Conservation (phyloP, 30 jellyfish, hydroid and myxozoan species). For the Cassiopea xamachana region DNA sequence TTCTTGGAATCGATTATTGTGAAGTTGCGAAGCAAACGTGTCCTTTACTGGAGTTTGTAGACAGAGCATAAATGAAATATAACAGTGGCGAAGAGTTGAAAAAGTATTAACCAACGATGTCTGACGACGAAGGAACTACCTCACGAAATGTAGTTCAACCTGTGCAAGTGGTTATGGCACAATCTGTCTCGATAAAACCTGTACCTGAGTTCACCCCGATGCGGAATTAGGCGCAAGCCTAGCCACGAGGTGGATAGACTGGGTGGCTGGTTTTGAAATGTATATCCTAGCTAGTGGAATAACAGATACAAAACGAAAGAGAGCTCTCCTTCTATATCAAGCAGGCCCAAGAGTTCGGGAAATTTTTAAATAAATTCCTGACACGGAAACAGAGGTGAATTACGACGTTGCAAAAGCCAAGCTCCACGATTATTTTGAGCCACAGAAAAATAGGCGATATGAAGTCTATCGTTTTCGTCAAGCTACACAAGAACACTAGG, state of each 20-base stretch:
- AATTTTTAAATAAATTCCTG: background rate
- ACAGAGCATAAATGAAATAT: background rate
- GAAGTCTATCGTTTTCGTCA: background rate
- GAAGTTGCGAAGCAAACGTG: too few species aligned
- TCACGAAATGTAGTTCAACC: background rate
- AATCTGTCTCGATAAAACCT: background rate
- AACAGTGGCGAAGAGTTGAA: background rate
- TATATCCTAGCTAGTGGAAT: background rate
- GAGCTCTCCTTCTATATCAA: background rate
- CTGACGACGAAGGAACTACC: background rate
- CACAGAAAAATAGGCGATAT: background rate
- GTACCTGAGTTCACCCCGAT: background rate
- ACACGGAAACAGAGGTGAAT: background rate
- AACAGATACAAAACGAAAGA: background rate
- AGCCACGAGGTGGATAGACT: background rate
- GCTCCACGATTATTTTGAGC: background rate
- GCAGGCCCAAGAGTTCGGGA: background rate
- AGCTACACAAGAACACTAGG: background rate
- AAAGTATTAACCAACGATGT: background rate
- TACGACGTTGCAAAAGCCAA: background rate
- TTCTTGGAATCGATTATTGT: too few species aligned
- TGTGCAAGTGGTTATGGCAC: background rate
- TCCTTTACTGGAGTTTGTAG: too few species aligned
- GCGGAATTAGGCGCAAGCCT: background rate
- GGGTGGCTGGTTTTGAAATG: background rate